Evolutionary conservation across 2,888 invertebrate species (phyloP).

Genomic region (Melieria picta): DNA sequence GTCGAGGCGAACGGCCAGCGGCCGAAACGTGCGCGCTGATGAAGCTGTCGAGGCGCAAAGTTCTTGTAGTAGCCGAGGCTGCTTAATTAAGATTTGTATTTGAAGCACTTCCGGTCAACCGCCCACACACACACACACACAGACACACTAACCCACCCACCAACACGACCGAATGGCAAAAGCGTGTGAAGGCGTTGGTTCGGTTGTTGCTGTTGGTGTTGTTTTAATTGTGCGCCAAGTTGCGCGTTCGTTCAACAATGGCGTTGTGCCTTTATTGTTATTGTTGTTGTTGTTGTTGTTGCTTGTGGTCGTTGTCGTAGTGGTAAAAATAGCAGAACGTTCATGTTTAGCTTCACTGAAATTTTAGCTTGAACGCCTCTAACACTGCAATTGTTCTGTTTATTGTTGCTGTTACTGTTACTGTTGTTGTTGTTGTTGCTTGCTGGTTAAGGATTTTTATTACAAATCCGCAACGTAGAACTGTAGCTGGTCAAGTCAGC

Average conservation of each 20-base stretch:
- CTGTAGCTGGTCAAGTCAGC: conserved; percentile 3
- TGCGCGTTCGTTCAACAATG: too few relatives aligned
- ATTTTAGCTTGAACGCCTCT: conserved; percentile 50
- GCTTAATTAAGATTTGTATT: conserved; percentile 59
- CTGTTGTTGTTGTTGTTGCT: conserved; percentile 28
- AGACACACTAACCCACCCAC: too few relatives aligned
- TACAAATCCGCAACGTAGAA: conserved; percentile 54
- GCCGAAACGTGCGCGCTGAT: background rate
- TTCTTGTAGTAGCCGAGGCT: conserved; percentile 50
- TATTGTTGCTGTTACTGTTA: conserved; percentile 6
- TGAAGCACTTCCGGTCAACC: conserved; percentile 12
- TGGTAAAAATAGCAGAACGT: too few relatives aligned
- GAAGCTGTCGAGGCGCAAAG: conserved; percentile 3
- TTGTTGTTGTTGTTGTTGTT: too few relatives aligned
- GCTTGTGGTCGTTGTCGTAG: too few relatives aligned
- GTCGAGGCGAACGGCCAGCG: too few relatives aligned
- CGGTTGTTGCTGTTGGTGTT: conserved; percentile 47
- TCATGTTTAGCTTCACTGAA: too few relatives aligned
- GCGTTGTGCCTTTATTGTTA: too few relatives aligned
- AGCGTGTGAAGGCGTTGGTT: too few relatives aligned
- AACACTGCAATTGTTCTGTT: too few relatives aligned
- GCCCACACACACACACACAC: conserved; percentile 4
- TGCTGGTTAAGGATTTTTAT: conserved; percentile 49
- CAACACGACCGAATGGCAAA: too few relatives aligned
- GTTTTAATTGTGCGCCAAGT: conserved; percentile 53